These are phyloP conservation scores for Thermophis baileyi DNA, from an alignment of 2,113 vertebrate genomes.

Conservation along the genomic window DNA sequence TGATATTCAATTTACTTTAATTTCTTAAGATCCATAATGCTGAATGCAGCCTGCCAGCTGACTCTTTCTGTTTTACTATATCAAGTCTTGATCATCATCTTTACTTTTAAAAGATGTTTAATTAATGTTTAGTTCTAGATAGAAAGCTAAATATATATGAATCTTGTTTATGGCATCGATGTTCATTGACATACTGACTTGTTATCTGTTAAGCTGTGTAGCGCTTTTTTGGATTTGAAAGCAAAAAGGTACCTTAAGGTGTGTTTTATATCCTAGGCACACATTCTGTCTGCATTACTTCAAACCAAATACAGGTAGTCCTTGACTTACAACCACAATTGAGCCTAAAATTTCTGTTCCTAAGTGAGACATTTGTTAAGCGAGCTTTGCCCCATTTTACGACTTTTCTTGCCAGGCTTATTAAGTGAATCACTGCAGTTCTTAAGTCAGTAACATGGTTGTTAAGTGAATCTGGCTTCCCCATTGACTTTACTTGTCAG, in stretches of 20 bases:
- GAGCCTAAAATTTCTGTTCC: neutral
- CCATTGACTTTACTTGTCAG: neutral
- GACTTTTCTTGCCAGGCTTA: neutral
- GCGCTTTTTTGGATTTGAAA: neutral
- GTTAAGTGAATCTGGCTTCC: neutral
- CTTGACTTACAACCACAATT: neutral
- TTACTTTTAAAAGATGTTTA: neutral
- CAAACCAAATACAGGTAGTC: neutral
- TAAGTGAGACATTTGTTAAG: neutral
- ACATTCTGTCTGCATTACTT: neutral
- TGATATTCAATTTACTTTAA: neutral
- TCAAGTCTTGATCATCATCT: neutral
- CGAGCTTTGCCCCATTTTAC: too few relatives aligned
- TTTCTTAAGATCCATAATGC: neutral
- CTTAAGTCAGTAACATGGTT: too few relatives aligned
- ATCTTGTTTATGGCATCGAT: neutral
- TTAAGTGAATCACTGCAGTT: neutral
- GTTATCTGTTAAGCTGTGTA: neutral
- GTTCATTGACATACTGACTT: neutral
- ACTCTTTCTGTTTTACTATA: neutral
- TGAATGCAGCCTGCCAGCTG: neutral
- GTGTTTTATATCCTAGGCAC: neutral
- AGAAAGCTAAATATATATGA: neutral
- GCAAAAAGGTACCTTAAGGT: neutral
- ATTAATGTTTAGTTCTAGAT: neutral